These are phyloP conservation scores for Drosophila eugracilis DNA, from an alignment of 1,140 invertebrate genomes.

Conservation along the genomic window DNA sequence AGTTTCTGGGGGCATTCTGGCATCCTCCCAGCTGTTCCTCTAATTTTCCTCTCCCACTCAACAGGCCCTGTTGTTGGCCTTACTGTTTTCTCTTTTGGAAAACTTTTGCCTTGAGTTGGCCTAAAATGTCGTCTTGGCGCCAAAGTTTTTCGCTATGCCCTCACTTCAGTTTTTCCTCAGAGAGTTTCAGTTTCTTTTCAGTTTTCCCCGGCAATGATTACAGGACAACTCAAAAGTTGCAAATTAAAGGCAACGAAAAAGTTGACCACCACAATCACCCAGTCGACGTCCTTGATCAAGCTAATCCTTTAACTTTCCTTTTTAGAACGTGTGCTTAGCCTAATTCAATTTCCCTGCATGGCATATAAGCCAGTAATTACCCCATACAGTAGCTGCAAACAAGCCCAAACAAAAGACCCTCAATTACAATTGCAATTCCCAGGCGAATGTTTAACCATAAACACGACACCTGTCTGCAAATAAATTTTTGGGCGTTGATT, in stretches of 20 bases:
- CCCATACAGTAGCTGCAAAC: slow-evolving; percentile 2
- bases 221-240: slow-evolving; percentile 64
- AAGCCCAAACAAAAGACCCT: slow-evolving; percentile 30
- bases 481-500: slow-evolving; percentile 42
- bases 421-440: slow-evolving; percentile 49
- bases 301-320: slow-evolving; percentile 26
- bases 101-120: slow-evolving; percentile 50
- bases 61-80: slow-evolving; percentile 1
- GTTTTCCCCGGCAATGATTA: slow-evolving; percentile 62
- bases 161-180: background rate
- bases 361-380: slow-evolving; percentile 21
- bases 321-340: background rate
- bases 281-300: slow-evolving; percentile 10
- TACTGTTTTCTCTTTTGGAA: slow-evolving; percentile 36
- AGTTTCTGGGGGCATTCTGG: slow-evolving; percentile 34
- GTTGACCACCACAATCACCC: slow-evolving; percentile 18
- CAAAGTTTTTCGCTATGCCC: slow-evolving; percentile 49
- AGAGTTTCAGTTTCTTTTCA: slow-evolving; percentile 37
- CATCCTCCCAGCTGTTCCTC: slow-evolving; percentile 5
- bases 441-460: slow-evolving; percentile 44
- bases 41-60: slow-evolving; percentile 10
- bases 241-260: slow-evolving; percentile 56
- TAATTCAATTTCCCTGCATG: slow-evolving; percentile 29
- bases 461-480: slow-evolving; percentile 51
- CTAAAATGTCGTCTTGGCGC: slow-evolving; percentile 70